These are phyloP conservation scores for Lethocerus indicus DNA, from an alignment of 1,140 invertebrate species.

Conservation along the genomic window DNA sequence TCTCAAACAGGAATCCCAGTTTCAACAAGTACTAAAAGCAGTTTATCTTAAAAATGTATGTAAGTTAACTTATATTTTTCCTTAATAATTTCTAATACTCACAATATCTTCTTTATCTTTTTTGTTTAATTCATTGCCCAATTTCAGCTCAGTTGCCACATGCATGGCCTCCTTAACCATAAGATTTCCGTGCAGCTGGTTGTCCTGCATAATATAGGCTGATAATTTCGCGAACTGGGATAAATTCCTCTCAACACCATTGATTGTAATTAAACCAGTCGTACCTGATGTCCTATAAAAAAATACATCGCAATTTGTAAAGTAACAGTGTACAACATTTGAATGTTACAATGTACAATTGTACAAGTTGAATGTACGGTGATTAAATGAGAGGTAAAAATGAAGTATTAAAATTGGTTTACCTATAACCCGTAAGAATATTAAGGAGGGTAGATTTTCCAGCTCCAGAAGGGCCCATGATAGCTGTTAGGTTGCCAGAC, in stretches of 20 bases:
- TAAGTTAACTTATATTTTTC: no score
- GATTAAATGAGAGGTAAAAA: neutral
- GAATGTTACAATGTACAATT: no score
- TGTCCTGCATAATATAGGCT: constrained; percentile 97
- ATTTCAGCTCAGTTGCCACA: constrained; percentile 79
- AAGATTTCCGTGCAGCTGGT: constrained; percentile 83
- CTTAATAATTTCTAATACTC: constrained; percentile 24
- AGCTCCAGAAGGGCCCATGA: constrained; percentile 53
- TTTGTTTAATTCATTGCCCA: constrained; percentile 48
- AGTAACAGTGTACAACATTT: no score
- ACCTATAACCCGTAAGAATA: constrained; percentile 36
- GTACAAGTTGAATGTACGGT: neutral
- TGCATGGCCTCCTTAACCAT: constrained; percentile 88
- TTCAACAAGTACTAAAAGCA: neutral
- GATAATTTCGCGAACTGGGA: constrained; percentile 84
- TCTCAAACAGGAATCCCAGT: neutral
- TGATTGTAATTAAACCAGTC: constrained; percentile 67
- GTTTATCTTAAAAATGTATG: no score
- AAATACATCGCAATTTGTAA: no score
- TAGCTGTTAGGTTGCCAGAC: constrained; percentile 38
- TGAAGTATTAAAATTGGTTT: constrained; percentile 18
- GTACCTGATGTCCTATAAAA: constrained; percentile 48
- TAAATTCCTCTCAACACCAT: constrained; percentile 71
- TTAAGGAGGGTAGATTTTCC: constrained; percentile 48
- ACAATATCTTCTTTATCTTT: constrained; percentile 70